phyloP scores from a whole-genome alignment of 2,113 vertebrate species.

The Hiodon tergisus region DNA sequence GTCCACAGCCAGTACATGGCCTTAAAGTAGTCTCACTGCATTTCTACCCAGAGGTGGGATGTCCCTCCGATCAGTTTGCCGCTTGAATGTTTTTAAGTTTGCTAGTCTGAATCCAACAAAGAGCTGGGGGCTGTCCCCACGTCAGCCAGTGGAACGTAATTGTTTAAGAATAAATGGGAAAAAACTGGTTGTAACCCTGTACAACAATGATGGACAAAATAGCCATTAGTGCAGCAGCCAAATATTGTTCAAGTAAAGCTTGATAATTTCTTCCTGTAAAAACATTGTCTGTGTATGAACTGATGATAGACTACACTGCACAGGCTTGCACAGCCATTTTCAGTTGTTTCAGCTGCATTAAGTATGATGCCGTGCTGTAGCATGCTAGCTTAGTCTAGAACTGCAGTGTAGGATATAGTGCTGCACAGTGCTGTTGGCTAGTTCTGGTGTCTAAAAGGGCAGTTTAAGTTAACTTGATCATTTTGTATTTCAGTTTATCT shows the following conservation, averaged over 20 bases:
- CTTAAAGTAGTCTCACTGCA: too few species aligned
- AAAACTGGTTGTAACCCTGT: conserved; percentile 13
- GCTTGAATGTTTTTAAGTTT: too few species aligned
- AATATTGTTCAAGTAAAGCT: background rate
- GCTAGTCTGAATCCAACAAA: too few species aligned
- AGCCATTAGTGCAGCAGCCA: background rate
- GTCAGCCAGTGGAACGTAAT: background rate
- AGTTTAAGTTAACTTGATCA: background rate
- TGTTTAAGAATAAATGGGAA: background rate
- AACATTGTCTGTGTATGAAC: background rate
- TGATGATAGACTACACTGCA: too few species aligned
- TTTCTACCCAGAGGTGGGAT: too few species aligned
- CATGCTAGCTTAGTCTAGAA: background rate
- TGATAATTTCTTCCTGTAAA: background rate
- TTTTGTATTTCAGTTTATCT: background rate
- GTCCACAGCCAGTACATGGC: too few species aligned
- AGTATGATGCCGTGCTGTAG: background rate
- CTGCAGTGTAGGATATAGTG: background rate
- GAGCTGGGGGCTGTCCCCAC: too few species aligned
- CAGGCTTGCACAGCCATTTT: too few species aligned
- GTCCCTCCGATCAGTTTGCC: too few species aligned
- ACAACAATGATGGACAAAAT: background rate
- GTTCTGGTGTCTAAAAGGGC: background rate
- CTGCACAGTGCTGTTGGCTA: background rate
- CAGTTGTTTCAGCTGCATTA: too few species aligned